A percentile compares a stretch with the other conserved stretches of the same genome.
These are phyloP conservation scores for Diplodus puntazzo DNA, from an alignment of 2,797 vertebrate genomes.

Conservation along the genomic window DNA sequence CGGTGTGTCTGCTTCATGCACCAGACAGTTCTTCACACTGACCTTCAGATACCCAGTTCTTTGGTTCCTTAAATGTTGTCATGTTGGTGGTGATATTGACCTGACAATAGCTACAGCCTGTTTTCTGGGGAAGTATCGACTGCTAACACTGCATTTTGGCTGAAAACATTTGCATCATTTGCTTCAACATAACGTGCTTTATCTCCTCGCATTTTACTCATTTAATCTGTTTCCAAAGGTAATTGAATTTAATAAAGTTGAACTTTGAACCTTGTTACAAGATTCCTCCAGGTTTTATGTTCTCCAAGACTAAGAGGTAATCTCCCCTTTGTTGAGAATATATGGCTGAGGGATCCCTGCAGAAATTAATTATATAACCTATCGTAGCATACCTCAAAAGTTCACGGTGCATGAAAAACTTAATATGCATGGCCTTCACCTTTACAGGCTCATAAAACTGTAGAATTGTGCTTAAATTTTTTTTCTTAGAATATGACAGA, in stretches of 20 bases:
- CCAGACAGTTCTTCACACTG: not conserved
- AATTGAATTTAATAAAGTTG: conserved; percentile 27
- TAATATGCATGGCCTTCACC: conserved; percentile 95
- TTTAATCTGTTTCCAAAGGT: conserved; percentile 7
- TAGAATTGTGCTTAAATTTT: conserved; percentile 93
- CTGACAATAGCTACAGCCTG: not conserved
- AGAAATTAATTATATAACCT: conserved; percentile 95
- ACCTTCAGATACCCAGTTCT: not conserved
- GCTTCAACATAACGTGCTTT: not conserved
- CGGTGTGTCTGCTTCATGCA: not conserved
- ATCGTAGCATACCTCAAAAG: conserved; percentile 91
- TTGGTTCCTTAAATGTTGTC: not conserved
- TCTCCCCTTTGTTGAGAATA: conserved; percentile 59
- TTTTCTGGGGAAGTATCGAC: not conserved
- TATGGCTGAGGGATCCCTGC: conserved; percentile 77
- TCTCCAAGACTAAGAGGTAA: conserved; percentile 21
- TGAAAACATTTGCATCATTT: conserved; percentile 12
- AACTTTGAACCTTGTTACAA: conserved; percentile 52
- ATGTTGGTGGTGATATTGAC: conserved; percentile 2
- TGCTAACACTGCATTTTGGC: no score
- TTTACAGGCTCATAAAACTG: conserved; percentile 96
- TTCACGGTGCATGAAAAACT: conserved; percentile 94
- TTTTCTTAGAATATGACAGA: conserved; percentile 92
- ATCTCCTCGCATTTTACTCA: not conserved
- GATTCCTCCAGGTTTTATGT: conserved; percentile 44